Evolutionary conservation across 2,888 invertebrate genomes (phyloP), one percentile per base, ranked within the genome.

Genomic region (Tillus elongatus): DNA sequence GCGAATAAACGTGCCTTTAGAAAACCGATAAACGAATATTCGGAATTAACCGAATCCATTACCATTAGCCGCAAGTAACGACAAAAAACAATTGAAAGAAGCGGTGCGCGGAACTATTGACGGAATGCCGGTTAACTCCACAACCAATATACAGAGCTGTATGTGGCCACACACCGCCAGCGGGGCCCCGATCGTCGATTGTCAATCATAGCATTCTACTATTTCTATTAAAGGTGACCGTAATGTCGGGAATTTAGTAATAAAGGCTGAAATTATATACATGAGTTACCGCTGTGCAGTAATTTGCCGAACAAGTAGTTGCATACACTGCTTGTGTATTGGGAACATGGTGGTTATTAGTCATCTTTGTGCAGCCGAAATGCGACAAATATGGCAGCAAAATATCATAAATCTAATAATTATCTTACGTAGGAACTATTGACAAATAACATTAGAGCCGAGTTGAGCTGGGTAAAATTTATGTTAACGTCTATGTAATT

Each of bases 41-140:
- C 52, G 42, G 53, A 57, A 57, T 57, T 54, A 59, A 55, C 56
- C 54, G 56, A 58, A 58, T 52, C 58, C 57, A 58, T 58, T 58
- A 57, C 56, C 57, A 56, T 58, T 55, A 55, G 57, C 57, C 53
- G 52, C 53, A 53, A 51, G 50, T 49, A 51, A 48, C 45, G 38
- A 42, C 45, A 49, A 52, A 56, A 50, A 51, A 50, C 51, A 49
- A 54, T 52, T 44, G 53, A 46, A 56, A 55, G 54, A 56, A 57
- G 43, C 50, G 36, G 46, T 43, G 53, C 48, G 50, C 45, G 50
- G 41, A 50, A 46, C 51, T 50, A 54, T 52, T 45, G 54, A 45
- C 44, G 49, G 53, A 56, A 57, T 57, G 54, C 46, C 52, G 51
- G 51, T n/a, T 55, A 55, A 54, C 49, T 53, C 40, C 49, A 41